Percentiles rank a stretch among this genome's conserved stretches.
phyloP scores from a whole-genome alignment of 2,113 vertebrate genomes.

The Pipra filicauda region DNA sequence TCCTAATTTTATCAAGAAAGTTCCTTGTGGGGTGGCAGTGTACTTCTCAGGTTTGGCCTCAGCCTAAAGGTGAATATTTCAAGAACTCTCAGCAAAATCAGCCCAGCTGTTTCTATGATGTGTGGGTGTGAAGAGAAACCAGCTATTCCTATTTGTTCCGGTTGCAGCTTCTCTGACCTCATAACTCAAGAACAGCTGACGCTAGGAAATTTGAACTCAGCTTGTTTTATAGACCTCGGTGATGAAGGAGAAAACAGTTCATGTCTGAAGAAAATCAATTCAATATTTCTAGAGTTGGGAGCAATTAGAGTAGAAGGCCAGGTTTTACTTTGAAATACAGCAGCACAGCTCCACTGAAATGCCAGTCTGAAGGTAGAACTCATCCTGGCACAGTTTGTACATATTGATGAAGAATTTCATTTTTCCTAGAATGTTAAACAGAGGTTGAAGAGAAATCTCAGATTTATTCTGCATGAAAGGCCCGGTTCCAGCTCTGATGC shows the following conservation, averaged over 20 bases:
- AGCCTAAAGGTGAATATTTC: constrained; percentile 9
- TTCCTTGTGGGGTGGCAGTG: neutral
- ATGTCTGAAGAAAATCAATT: constrained; percentile 54
- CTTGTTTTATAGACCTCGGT: constrained; percentile 6
- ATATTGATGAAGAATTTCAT: neutral
- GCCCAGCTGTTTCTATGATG: neutral
- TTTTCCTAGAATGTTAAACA: constrained; percentile 12
- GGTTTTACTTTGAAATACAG: constrained; percentile 11
- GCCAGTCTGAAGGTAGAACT: neutral
- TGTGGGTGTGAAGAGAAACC: neutral
- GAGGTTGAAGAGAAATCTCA: neutral
- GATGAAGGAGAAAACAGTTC: constrained; percentile 51
- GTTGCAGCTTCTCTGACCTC: constrained; percentile 25
- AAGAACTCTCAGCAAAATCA: neutral
- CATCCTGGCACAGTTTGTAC: constrained; percentile 3
- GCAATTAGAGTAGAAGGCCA: constrained; percentile 14
- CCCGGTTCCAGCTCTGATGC: neutral
- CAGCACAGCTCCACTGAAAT: neutral
- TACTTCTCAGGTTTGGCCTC: neutral
- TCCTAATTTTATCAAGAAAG: neutral
- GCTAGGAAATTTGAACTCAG: constrained; percentile 28
- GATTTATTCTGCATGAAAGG: neutral
- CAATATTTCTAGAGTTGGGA: constrained; percentile 11
- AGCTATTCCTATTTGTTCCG: constrained; percentile 9
- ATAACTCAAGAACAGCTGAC: constrained; percentile 54